These are phyloP conservation scores for Dendrophyllia cribrosa DNA, from an alignment of 64 coral and sea anemone genomes.

Conservation along the genomic window DNA sequence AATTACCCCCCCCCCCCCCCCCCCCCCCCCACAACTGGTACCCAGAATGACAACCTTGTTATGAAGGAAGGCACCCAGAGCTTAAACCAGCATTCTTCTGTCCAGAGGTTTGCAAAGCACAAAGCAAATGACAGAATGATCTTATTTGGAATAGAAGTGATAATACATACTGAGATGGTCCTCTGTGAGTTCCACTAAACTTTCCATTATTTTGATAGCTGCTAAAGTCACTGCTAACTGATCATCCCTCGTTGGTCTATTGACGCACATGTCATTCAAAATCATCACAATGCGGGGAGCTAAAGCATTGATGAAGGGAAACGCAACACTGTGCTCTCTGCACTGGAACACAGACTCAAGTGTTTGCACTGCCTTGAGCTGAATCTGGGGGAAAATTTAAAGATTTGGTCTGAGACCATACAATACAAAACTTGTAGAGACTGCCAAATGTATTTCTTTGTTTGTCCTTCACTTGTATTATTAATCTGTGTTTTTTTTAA, in stretches of 20 bases:
- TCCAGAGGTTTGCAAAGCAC: too few relatives aligned
- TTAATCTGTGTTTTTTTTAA: too few relatives aligned
- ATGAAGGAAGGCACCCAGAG: too few relatives aligned
- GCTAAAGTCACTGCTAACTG: constrained; percentile 78
- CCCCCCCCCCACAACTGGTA: too few relatives aligned
- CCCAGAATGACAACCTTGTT: too few relatives aligned
- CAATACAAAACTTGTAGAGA: background rate
- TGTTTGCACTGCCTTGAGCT: constrained; percentile 95
- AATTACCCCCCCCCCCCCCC: too few relatives aligned
- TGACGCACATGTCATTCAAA: constrained; percentile 82
- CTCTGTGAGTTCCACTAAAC: constrained; percentile 79
- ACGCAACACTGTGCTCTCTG: constrained; percentile 65
- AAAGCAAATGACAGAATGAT: too few relatives aligned
- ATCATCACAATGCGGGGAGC: constrained; percentile 95
- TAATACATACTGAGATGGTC: constrained; percentile 85
- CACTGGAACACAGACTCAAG: constrained; percentile 87
- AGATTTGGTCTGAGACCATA: background rate
- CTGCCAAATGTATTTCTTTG: too few relatives aligned
- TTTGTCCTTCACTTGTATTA: too few relatives aligned
- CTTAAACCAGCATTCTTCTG: too few relatives aligned
- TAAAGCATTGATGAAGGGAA: constrained; percentile 85
- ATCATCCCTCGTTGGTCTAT: constrained; percentile 78
- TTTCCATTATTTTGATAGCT: constrained; percentile 89
- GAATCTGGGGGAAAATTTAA: constrained; percentile 59
- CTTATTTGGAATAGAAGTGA: too few relatives aligned